These are phyloP conservation scores for Tinamus guttatus DNA, from an alignment of 2,113 vertebrate genomes.

Conservation along the genomic window DNA sequence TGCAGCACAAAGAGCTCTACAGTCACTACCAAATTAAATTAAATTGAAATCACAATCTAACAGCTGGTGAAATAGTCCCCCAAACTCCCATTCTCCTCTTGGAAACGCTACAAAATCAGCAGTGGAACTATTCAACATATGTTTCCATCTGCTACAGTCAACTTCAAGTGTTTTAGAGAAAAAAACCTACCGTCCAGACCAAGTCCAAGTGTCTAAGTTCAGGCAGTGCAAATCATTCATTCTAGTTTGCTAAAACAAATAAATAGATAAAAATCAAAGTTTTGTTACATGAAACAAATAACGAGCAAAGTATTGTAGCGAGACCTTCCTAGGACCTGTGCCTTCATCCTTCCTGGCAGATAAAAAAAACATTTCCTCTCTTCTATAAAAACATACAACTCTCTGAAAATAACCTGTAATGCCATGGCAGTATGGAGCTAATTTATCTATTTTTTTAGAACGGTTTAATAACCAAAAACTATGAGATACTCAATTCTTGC, in stretches of 20 bases:
- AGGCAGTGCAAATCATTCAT: conserved; percentile 91
- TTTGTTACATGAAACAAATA: conserved; percentile 32
- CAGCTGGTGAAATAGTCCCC: conserved; percentile 20
- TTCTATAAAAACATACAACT: not conserved
- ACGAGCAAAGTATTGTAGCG: not conserved
- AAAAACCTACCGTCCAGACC: conserved; percentile 91
- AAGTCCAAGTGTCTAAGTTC: conserved; percentile 90
- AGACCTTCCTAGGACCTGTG: not conserved
- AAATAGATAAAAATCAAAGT: conserved; percentile 31
- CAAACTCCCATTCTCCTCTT: not conserved
- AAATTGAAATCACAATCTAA: not conserved
- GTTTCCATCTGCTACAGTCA: not conserved
- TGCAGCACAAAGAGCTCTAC: not conserved
- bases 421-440: not conserved
- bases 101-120: conserved; percentile 12
- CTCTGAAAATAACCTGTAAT: not conserved
- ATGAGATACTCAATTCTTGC: not conserved
- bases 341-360: not conserved
- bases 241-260: conserved; percentile 88
- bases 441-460: not conserved
- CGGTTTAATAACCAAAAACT: not conserved
- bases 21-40: not conserved
- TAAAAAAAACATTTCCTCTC: not conserved
- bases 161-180: not conserved
- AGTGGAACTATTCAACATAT: not conserved